phyloP scores from a whole-genome alignment of 1,140 invertebrate species.

The Branchinecta lynchi region DNA sequence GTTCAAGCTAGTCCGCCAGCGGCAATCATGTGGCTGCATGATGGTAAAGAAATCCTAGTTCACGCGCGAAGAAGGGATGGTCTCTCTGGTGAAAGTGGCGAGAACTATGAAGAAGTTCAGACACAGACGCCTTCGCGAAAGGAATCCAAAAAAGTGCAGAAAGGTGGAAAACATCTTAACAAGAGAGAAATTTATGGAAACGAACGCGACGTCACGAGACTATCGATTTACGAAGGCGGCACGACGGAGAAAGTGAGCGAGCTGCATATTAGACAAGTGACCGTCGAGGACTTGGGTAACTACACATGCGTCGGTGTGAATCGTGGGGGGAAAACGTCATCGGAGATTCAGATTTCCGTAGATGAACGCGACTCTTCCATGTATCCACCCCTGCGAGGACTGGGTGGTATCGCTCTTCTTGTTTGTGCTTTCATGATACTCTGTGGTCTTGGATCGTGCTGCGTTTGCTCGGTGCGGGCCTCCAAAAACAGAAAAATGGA shows the following conservation, averaged over 20 bases:
- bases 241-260: conserved; percentile 17
- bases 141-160: not conserved
- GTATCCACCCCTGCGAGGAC: conserved; percentile 6
- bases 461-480: conserved; percentile 15
- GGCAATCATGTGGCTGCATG: conserved; percentile 38
- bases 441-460: conserved; percentile 11
- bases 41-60: conserved; percentile 32
- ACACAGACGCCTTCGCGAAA: not conserved
- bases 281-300: conserved; percentile 17
- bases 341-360: conserved; percentile 15
- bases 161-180: conserved; percentile 17
- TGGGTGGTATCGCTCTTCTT: conserved; percentile 12
- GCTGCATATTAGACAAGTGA: conserved; percentile 11
- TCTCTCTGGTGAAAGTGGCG: too few species aligned
- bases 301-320: conserved; percentile 18
- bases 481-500: not conserved
- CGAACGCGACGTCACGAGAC: not conserved
- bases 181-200: conserved; percentile 1
- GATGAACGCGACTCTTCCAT: not conserved
- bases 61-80: not conserved
- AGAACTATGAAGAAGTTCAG: not conserved
- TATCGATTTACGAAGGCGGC: conserved; percentile 14
- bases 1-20: conserved; percentile 52
- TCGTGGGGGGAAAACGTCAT: conserved; percentile 12
- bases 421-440: conserved; percentile 10